Conservation (phyloP, 2,113 vertebrate species). For the Lucifuga dentata region DNA sequence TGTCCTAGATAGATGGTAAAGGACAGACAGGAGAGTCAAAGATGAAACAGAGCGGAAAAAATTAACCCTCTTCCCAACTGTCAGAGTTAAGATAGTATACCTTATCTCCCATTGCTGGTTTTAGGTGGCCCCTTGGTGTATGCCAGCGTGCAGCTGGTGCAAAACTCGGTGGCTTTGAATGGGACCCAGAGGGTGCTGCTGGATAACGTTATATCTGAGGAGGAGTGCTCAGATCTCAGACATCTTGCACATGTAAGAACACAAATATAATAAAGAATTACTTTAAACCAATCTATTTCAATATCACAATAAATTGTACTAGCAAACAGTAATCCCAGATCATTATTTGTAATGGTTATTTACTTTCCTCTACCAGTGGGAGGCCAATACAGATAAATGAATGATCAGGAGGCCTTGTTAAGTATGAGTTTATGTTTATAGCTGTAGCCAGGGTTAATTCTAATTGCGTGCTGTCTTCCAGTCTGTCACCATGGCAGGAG, state of each 20-base stretch:
- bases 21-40: too few species aligned
- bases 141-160: constrained; percentile 86
- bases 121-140: constrained; percentile 92
- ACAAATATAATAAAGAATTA: not conserved
- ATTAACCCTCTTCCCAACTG: too few species aligned
- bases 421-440: not conserved
- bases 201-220: constrained; percentile 89
- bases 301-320: too few species aligned
- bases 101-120: not conserved
- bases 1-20: too few species aligned
- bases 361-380: too few species aligned
- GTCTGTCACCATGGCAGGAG: constrained; percentile 91
- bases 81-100: not conserved
- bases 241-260: constrained; percentile 88
- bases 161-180: constrained; percentile 90
- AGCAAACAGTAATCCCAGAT: too few species aligned
- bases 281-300: constrained; percentile 2
- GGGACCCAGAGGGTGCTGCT: constrained; percentile 93
- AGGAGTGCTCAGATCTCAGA: constrained; percentile 90
- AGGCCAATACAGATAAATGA: too few species aligned
- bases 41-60: not conserved
- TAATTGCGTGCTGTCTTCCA: constrained; percentile 46
- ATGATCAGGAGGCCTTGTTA: too few species aligned
- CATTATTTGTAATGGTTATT: too few species aligned
- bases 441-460: not conserved